phyloP scores from a whole-genome alignment of 2,797 vertebrate species.

The Trematomus bernacchii region DNA sequence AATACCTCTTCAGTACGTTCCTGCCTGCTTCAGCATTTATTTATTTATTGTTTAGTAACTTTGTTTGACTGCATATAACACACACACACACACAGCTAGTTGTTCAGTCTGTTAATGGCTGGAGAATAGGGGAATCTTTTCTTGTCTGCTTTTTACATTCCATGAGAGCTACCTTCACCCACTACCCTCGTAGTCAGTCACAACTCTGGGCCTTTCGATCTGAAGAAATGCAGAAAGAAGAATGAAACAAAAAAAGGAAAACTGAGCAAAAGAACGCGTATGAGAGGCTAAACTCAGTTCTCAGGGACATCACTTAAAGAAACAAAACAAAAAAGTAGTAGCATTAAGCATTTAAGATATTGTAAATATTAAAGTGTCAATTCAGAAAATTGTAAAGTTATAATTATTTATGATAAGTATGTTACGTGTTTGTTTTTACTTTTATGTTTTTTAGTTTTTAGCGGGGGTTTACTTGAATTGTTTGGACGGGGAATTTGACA shows the following conservation, averaged over 20 bases:
- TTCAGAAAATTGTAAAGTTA: constrained; percentile 99
- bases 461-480: constrained; percentile 78
- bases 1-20: constrained; percentile 78
- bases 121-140: constrained; percentile 48
- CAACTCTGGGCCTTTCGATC: constrained; percentile 68
- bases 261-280: constrained; percentile 85
- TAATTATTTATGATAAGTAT: constrained; percentile 98
- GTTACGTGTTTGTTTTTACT: constrained; percentile 79
- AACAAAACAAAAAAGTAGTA: constrained; percentile 92
- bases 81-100: constrained; percentile 23
- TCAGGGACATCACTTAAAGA: constrained; percentile 99
- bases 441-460: constrained; percentile 47
- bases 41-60: constrained; percentile 67
- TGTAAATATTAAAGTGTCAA: constrained; percentile 99
- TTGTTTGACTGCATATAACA: constrained; percentile 59
- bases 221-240: constrained; percentile 69
- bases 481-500: constrained; percentile 87
- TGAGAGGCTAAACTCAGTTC: constrained; percentile 91
- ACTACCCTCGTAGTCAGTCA: constrained; percentile 59
- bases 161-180: constrained; percentile 69
- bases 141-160: constrained; percentile 76
- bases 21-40: constrained; percentile 78
- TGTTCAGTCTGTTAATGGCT: constrained; percentile 16
- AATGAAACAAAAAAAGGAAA: constrained; percentile 63
- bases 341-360: constrained; percentile 97